These are phyloP conservation scores for Drosophila nasuta DNA, from an alignment of 1,140 invertebrate genomes.

Conservation along the genomic window DNA sequence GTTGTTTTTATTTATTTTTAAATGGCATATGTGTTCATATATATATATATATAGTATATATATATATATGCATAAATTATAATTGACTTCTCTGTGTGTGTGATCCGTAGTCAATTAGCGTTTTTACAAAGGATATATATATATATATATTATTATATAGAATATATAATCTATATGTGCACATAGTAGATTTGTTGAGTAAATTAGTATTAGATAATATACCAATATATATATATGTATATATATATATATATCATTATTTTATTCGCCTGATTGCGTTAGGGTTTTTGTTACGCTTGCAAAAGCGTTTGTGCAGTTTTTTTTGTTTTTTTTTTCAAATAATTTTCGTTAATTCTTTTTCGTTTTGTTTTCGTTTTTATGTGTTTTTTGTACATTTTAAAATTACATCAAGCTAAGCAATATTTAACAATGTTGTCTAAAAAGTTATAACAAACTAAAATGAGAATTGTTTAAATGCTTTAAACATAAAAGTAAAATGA, in stretches of 20 bases:
- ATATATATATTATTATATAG: constrained; percentile 4
- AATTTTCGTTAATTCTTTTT: neutral
- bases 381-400: constrained; percentile 40
- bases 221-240: neutral
- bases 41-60: too few species aligned
- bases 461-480: constrained; percentile 39
- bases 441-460: constrained; percentile 66
- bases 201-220: constrained; percentile 28
- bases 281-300: constrained; percentile 2
- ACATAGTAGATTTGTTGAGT: constrained; percentile 31
- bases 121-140: constrained; percentile 15
- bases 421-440: constrained; percentile 75
- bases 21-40: constrained; percentile 37
- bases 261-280: constrained; percentile 33
- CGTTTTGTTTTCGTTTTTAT: neutral
- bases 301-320: constrained; percentile 1
- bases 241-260: neutral
- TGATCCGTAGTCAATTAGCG: neutral
- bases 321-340: neutral
- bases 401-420: constrained; percentile 63
- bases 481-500: constrained; percentile 2
- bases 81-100: constrained; percentile 12
- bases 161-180: constrained; percentile 32
- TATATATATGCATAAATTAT: constrained; percentile 20
- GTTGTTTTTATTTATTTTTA: constrained; percentile 40